A percentile compares a stretch with the other conserved stretches of the same genome.
Evolutionary conservation across 2,113 vertebrate genomes (phyloP).

Genomic region (Coptodon rendalli): DNA sequence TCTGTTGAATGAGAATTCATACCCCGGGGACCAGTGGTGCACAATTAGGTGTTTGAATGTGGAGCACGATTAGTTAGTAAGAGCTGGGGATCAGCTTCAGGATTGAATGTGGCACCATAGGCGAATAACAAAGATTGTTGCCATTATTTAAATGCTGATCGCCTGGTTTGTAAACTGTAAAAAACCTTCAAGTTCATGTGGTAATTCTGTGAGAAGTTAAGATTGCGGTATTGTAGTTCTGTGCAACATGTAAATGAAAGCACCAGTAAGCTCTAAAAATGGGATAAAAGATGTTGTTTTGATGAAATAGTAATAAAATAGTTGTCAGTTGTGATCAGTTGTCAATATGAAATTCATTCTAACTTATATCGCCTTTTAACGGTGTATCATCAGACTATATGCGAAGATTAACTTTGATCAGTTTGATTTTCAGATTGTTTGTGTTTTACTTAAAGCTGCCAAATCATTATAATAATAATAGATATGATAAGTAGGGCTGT

Average conservation of each 20-base stretch:
- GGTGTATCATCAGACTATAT: neutral
- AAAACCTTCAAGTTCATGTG: neutral
- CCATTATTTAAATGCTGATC: neutral
- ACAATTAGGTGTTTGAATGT: neutral
- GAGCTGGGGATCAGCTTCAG: neutral
- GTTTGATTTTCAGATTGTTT: neutral
- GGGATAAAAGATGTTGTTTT: neutral
- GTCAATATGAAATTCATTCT: neutral
- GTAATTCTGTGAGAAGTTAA: neutral
- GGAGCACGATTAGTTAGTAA: neutral
- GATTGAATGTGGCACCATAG: neutral
- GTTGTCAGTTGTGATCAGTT: neutral
- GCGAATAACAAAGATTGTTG: neutral
- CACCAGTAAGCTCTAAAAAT: neutral
- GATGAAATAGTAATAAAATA: neutral
- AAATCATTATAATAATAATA: neutral
- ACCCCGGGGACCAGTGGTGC: neutral
- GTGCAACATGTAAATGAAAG: neutral
- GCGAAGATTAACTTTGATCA: neutral
- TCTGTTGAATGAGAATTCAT: slow-evolving; percentile 5
- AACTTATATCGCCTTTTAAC: neutral
- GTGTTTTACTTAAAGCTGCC: neutral
- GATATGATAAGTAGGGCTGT: neutral
- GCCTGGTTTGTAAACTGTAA: neutral
- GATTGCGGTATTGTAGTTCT: neutral